Base-by-base conservation (phyloP, 2,113 vertebrate genomes). In the Tupaia chinensis region DNA sequence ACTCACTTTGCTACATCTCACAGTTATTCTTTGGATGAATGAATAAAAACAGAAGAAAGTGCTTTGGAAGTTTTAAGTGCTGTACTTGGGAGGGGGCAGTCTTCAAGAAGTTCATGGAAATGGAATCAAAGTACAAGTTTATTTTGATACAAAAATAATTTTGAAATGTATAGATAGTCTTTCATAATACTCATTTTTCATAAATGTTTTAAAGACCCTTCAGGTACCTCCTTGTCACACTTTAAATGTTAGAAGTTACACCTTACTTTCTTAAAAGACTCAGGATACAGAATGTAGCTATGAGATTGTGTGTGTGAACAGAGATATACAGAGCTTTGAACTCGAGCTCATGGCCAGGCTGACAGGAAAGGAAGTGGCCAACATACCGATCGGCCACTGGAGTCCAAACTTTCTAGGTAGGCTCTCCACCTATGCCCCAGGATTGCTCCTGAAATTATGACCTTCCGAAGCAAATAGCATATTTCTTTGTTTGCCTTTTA, bases 161-260 rank as follows among this genome's bases (percentile, higher is more conserved):
- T 44, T 44, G 44, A 44, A 44, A 44, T 44, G 44, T 44, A 44
- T 44, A 5, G 3, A 44, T 44, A 44, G 44, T 44, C 44, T 44
- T 44, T 44, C 44, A 44, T 44, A 44, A 44, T 44, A 44, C 44
- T 4, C 44, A 44, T 44, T 44, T 44, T 44, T 44, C 44, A 44
- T 44, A 44, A 44, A 44, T 44, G 44, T 44, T 44, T 44, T 44
- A 44, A 44, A 44, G 44, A 44, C 44, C 44, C 44, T 44, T 44
- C 44, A 44, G 3, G 44, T n/a, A 4, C 0, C 0, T 10, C 16
- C 8, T 20, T 4, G 25, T 44, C 23, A 29, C 7, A 14, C 16
- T 77, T 91, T 70, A 80, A 73, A 25, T 12, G 7, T 66, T 91
- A 58, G 1, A 22, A 6, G 19, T 72, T 72, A 13, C 0, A 10